A percentile compares a stretch with the other conserved stretches of the same genome.
Evolutionary conservation across 2,797 vertebrate species (phyloP).

Genomic region (Diplodus sargus): DNA sequence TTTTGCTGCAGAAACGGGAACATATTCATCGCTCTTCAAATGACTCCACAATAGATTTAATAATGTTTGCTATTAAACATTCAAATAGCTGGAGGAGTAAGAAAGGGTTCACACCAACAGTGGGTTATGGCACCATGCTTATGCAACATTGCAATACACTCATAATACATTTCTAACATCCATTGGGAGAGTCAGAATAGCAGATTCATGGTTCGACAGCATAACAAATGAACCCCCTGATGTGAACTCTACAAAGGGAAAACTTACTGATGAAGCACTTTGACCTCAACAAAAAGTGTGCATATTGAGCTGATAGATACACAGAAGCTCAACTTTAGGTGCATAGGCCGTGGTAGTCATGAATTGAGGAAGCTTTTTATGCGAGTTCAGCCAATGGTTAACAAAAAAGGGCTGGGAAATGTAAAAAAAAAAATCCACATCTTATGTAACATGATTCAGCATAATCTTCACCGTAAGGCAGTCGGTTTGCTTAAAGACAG

Average conservation of each 20-base stretch:
- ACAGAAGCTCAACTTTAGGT: constrained; percentile 4
- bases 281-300: background rate
- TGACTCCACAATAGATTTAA: background rate
- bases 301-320: background rate
- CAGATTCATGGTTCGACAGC: background rate
- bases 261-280: background rate
- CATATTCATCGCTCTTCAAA: background rate
- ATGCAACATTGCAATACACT: constrained; percentile 1
- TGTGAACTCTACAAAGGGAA: constrained; percentile 3
- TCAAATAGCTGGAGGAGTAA: constrained; percentile 6
- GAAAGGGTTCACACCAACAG: background rate
- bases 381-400: background rate
- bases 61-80: background rate
- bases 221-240: constrained; percentile 3
- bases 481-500: background rate
- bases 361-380: background rate
- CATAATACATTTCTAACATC: constrained; percentile 1
- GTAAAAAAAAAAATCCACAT: constrained; percentile 2
- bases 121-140: background rate
- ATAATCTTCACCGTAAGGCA: background rate
- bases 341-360: background rate
- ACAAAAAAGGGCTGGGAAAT: background rate
- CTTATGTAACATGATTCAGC: constrained; percentile 15
- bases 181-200: background rate
- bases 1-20: background rate